Evolutionary conservation across 23 tunicate species (phyloP).

Genomic region (Botrylloides violaceus): DNA sequence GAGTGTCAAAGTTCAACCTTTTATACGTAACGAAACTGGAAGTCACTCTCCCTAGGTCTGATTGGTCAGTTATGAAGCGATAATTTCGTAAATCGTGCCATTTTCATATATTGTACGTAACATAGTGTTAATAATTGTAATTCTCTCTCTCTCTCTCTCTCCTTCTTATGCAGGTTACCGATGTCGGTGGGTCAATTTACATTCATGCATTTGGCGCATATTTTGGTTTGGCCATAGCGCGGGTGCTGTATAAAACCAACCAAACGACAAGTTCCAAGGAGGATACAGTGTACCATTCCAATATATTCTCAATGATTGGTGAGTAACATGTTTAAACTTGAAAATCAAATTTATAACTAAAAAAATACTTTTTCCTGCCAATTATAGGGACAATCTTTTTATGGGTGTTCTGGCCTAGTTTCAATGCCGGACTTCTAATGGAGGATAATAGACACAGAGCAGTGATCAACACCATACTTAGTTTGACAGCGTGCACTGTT

Average conservation of each 20-base stretch:
- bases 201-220: constrained; percentile 46
- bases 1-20: too few species aligned
- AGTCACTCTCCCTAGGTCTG: too few species aligned
- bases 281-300: constrained; percentile 27
- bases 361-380: too few species aligned
- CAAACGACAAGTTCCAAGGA: constrained; percentile 28
- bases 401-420: constrained; percentile 96
- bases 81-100: too few species aligned
- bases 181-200: constrained; percentile 32
- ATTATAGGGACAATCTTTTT: constrained; percentile 75
- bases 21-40: too few species aligned
- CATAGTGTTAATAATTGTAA: too few species aligned
- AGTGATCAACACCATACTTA: constrained; percentile 75
- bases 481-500: constrained; percentile 78
- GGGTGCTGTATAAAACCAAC: constrained; percentile 19
- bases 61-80: too few species aligned
- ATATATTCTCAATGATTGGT: constrained; percentile 34
- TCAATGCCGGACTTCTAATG: constrained; percentile 75
- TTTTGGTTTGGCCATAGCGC: constrained; percentile 36
- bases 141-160: too few species aligned
- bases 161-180: neutral
- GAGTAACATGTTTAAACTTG: neutral
- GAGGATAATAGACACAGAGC: constrained; percentile 86
- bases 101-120: too few species aligned
- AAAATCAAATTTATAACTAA: too few species aligned